These are phyloP conservation scores for Epirrhoe tristata DNA, from an alignment of 2,888 invertebrate species.

Conservation along the genomic window DNA sequence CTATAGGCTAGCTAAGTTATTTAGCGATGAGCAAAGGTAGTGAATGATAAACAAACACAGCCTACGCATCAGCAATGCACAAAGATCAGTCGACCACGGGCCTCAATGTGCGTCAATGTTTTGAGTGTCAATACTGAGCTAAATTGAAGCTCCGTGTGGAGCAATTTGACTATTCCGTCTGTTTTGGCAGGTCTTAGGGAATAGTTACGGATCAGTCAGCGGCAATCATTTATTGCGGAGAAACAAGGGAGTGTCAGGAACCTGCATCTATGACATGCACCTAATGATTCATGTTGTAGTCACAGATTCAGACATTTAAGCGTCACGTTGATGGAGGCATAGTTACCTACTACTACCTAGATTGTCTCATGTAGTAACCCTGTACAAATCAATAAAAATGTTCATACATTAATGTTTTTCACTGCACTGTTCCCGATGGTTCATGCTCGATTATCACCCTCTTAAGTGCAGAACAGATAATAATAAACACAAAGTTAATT, in stretches of 20 bases:
- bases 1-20: constrained; percentile 3
- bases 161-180: constrained; percentile 26
- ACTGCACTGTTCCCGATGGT: background rate
- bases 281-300: background rate
- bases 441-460: constrained; percentile 4
- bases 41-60: constrained; percentile 35
- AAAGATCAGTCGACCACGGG: constrained; percentile 39
- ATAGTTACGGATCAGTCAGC: background rate
- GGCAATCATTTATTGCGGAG: background rate
- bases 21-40: constrained; percentile 1
- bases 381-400: background rate
- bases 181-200: constrained; percentile 3
- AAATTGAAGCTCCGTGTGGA: constrained; percentile 26
- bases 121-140: constrained; percentile 29
- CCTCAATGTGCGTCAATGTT: constrained; percentile 24
- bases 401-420: background rate
- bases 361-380: background rate
- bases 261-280: no score
- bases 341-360: background rate
- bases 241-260: background rate
- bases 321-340: background rate
- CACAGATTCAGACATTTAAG: background rate
- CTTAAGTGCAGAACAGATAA: constrained; percentile 18
- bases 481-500: constrained; percentile 26
- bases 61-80: constrained; percentile 43